phyloP scores from a whole-genome alignment of 2,113 vertebrate species.

The Pedionomus torquatus region DNA sequence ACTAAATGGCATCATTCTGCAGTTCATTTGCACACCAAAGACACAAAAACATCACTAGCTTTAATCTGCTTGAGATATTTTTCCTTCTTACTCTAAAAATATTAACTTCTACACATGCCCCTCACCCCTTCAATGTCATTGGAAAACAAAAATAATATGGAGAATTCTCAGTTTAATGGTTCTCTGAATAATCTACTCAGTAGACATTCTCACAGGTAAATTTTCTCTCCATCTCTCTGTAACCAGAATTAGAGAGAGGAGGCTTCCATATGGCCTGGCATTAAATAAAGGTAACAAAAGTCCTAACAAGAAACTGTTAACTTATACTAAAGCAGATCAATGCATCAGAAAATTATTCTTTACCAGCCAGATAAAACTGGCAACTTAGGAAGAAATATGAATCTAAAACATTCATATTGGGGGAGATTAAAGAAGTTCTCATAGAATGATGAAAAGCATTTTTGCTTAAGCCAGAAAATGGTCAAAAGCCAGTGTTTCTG shows the following conservation, averaged over 20 bases:
- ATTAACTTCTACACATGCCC: not conserved
- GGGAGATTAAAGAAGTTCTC: not conserved
- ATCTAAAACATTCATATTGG: not conserved
- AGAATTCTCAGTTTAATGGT: not conserved
- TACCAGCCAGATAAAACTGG: not conserved
- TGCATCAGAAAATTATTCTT: not conserved
- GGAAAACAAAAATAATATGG: not conserved
- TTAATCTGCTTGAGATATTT: not conserved
- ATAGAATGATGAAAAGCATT: not conserved
- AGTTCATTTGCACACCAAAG: not conserved
- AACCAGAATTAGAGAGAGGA: not conserved
- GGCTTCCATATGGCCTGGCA: not conserved
- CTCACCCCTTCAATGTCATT: accelerated
- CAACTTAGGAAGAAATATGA: not conserved
- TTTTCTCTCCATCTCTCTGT: not conserved
- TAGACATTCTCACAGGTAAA: not conserved
- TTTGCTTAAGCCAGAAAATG: not conserved
- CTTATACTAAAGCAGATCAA: not conserved
- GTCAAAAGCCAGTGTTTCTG: not conserved
- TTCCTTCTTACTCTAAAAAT: not conserved
- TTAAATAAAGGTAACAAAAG: not conserved
- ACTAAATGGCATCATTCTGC: not conserved
- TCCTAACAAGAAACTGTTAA: not conserved
- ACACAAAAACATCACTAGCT: not conserved
- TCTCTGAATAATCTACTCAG: not conserved